Evolutionary conservation across 2,888 invertebrate genomes (phyloP).

Genomic region (Campoplex nolae): DNA sequence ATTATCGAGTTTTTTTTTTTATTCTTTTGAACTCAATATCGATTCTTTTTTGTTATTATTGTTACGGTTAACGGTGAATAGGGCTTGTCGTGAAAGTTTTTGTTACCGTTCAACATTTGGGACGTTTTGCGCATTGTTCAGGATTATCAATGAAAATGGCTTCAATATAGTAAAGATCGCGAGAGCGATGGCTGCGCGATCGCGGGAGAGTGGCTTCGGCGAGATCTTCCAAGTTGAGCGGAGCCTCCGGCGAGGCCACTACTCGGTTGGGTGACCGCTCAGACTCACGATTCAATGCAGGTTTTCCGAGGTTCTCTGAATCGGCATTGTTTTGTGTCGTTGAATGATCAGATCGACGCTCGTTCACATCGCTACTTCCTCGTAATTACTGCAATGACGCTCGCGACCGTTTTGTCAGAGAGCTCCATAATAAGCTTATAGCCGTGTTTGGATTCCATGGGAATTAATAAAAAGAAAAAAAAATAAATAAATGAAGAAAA

Average conservation of each 20-base stretch:
- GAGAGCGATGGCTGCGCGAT: too few relatives aligned
- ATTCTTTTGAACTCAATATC: not conserved
- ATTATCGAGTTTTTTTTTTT: not conserved
- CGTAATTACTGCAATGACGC: slow-evolving; percentile 63
- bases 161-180: not conserved
- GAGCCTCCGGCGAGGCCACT: too few relatives aligned
- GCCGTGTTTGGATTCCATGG: slow-evolving; percentile 44
- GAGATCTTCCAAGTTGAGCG: too few relatives aligned
- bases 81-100: not conserved
- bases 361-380: slow-evolving; percentile 60
- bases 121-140: not conserved
- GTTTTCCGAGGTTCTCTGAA: not conserved
- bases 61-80: not conserved
- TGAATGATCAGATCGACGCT: not conserved
- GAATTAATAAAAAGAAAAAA: slow-evolving; percentile 11
- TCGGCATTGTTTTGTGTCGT: not conserved
- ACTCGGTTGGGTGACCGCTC: too few relatives aligned
- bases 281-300: too few relatives aligned
- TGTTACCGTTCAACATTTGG: not conserved
- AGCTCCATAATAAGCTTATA: slow-evolving; percentile 31
- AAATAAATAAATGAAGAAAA: not conserved
- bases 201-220: too few relatives aligned
- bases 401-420: slow-evolving; percentile 63
- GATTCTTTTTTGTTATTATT: not conserved
- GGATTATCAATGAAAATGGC: not conserved